Conservation (phyloP, 2,113 vertebrate species). For the Tor tambroides region DNA sequence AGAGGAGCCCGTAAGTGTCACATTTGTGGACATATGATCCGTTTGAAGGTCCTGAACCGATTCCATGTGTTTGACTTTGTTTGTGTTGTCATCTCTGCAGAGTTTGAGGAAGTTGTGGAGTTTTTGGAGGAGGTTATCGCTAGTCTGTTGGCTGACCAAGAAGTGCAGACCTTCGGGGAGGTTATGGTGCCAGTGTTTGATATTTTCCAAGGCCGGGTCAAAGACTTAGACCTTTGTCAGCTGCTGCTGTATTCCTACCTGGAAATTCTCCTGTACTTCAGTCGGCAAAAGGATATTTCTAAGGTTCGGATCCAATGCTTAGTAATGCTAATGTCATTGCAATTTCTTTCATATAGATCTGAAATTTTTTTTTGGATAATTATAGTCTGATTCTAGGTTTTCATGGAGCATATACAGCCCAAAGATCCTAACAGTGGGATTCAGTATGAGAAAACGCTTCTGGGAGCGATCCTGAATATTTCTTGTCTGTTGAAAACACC, state of each 20-base stretch:
- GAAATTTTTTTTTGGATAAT: neutral
- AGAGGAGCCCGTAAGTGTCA: constrained; percentile 82
- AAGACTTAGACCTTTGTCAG: constrained; percentile 93
- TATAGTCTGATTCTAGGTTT: constrained; percentile 75
- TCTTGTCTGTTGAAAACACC: constrained; percentile 96
- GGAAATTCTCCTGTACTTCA: constrained; percentile 93
- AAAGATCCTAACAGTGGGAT: constrained; percentile 92
- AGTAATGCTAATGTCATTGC: neutral
- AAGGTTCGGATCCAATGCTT: constrained; percentile 77
- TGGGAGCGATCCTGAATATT: constrained; percentile 86
- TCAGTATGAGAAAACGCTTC: constrained; percentile 92
- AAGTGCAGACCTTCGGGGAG: constrained; percentile 92
- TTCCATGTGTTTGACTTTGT: constrained; percentile 16
- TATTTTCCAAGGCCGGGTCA: constrained; percentile 84
- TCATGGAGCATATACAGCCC: constrained; percentile 91
- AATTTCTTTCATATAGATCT: neutral
- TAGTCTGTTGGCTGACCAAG: constrained; percentile 85
- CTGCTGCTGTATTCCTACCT: constrained; percentile 88
- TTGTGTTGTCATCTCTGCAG: constrained; percentile 68
- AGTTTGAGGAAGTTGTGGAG: constrained; percentile 86
- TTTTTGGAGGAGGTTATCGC: constrained; percentile 91
- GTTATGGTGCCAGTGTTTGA: constrained; percentile 92
- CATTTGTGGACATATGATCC: neutral
- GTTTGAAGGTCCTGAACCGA: neutral
- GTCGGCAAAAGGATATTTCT: constrained; percentile 89